These are phyloP conservation scores for Ctenoplectra terminalis DNA, from an alignment of 1,140 invertebrate genomes.

Conservation along the genomic window DNA sequence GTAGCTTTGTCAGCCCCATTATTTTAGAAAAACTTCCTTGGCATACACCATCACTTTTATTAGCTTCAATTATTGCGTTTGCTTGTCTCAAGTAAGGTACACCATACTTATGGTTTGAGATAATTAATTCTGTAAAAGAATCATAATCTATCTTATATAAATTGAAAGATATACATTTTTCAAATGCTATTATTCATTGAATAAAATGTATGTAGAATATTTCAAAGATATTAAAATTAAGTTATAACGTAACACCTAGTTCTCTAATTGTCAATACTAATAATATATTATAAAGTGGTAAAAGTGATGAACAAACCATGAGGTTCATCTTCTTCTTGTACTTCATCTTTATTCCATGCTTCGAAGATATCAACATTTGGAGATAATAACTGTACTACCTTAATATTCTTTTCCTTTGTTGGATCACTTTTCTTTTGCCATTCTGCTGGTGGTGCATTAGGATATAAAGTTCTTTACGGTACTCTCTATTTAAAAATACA, in stretches of 20 bases:
- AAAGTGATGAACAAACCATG: conserved; percentile 62
- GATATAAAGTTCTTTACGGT: conserved; percentile 85
- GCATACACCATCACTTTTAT: conserved; percentile 81
- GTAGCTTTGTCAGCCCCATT: conserved; percentile 83
- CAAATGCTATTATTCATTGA: neutral
- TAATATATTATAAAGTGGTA: conserved; percentile 38
- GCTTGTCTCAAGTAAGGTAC: conserved; percentile 82
- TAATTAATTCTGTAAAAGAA: conserved; percentile 76
- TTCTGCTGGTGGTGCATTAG: conserved; percentile 83
- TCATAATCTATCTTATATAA: neutral
- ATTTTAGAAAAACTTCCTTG: conserved; percentile 78
- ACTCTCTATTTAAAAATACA: conserved; percentile 77
- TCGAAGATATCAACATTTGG: conserved; percentile 81
- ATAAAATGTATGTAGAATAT: neutral
- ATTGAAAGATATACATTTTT: neutral
- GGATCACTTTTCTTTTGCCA: conserved; percentile 83
- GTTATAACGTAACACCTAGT: neutral
- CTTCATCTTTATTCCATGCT: conserved; percentile 80
- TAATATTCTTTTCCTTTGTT: conserved; percentile 82
- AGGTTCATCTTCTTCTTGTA: conserved; percentile 83
- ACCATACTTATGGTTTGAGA: conserved; percentile 75
- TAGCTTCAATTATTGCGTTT: conserved; percentile 80
- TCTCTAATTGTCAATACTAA: no score
- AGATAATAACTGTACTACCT: conserved; percentile 83
- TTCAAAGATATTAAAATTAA: neutral